A percentile compares a stretch with the other conserved stretches of the same genome.
Evolutionary conservation across 2,888 invertebrate genomes (phyloP).

Genomic region (Phaonia tiefii): DNA sequence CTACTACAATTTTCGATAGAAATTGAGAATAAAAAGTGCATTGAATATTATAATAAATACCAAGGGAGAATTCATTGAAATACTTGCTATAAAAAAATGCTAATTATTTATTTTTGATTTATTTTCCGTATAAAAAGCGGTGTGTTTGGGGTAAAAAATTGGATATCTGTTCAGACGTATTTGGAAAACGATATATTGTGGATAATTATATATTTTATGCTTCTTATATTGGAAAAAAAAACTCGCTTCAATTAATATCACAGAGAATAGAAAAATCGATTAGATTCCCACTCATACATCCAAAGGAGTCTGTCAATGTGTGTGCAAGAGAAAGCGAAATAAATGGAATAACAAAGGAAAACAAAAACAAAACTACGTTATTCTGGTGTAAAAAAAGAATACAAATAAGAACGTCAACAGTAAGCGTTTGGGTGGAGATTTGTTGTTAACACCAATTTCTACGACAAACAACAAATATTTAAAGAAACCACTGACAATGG

Average conservation of each 20-base stretch:
- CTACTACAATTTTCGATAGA: neutral
- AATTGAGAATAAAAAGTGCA: constrained; percentile 36
- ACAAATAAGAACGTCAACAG: neutral
- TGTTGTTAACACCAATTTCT: constrained; percentile 5
- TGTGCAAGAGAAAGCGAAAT: constrained; percentile 2
- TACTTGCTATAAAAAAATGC: neutral
- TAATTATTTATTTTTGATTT: constrained; percentile 1
- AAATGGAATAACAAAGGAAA: constrained; percentile 11
- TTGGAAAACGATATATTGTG: no score
- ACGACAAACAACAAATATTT: constrained; percentile 6
- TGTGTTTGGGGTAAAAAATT: neutral
- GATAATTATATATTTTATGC: no score
- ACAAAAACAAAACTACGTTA: constrained; percentile 38
- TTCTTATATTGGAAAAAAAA: no score
- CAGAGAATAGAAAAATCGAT: constrained; percentile 63
- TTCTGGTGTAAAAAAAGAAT: constrained; percentile 17
- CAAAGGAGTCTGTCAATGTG: constrained; percentile 6
- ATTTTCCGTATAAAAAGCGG: constrained; percentile 26
- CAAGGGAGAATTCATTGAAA: neutral
- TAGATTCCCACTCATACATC: constrained; percentile 35
- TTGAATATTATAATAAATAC: neutral
- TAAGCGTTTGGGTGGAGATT: constrained; percentile 26
- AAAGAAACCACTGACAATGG: constrained; percentile 59
- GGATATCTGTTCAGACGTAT: no score
- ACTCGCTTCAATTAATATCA: neutral